Percentiles rank a stretch among this genome's conserved stretches.
These are phyloP conservation scores for Dryomyza anilis DNA, from an alignment of 2,888 invertebrate genomes.

Conservation along the genomic window DNA sequence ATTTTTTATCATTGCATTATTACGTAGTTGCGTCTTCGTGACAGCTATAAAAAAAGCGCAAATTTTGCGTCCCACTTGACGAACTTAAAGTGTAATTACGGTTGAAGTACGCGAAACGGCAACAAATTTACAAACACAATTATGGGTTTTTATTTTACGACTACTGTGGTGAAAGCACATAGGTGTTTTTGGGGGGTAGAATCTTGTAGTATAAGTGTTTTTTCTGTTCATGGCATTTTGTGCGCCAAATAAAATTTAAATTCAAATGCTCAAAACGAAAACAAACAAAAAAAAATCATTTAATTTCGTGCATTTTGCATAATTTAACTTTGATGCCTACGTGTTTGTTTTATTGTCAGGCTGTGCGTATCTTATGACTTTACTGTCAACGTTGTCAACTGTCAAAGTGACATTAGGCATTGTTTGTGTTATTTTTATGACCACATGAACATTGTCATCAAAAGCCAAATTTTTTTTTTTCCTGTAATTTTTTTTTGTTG, in stretches of 20 bases:
- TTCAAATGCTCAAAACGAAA: constrained; percentile 1
- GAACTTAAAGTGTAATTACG: too few relatives aligned
- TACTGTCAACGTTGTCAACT: too few relatives aligned
- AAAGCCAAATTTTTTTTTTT: neutral
- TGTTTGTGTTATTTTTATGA: neutral
- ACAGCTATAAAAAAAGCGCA: too few relatives aligned
- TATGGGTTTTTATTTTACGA: neutral
- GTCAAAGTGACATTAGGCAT: neutral
- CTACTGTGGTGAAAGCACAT: neutral
- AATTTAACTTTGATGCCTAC: constrained; percentile 29
- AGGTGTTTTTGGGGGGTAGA: neutral
- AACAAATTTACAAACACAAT: neutral
- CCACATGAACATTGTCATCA: neutral
- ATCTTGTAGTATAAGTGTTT: too few relatives aligned
- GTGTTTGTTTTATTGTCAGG: neutral
- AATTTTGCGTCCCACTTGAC: too few relatives aligned
- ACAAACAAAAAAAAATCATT: neutral
- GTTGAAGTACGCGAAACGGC: too few relatives aligned
- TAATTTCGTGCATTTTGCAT: constrained; percentile 23
- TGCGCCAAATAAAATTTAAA: constrained; percentile 11
- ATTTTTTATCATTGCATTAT: too few relatives aligned
- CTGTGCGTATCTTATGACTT: neutral
- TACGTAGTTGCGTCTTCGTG: too few relatives aligned
- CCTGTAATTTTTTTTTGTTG: too few relatives aligned
- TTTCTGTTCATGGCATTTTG: neutral